Conservation (phyloP, 2,888 invertebrate species). For the Meloe dianella region DNA sequence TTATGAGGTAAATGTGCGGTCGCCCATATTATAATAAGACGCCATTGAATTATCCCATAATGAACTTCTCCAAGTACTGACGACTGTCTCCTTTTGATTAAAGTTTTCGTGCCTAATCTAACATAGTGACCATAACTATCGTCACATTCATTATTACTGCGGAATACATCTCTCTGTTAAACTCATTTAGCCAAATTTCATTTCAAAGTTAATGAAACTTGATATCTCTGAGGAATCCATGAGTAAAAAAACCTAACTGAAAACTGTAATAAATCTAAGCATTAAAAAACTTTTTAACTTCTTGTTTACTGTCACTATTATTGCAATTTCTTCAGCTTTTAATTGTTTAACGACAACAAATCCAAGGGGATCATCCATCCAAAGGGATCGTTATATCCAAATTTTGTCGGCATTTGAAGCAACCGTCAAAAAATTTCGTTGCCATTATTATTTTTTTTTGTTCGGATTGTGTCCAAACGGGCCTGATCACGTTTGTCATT, state of each 20-base stretch:
- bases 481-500: constrained; percentile 5
- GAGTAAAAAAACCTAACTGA: not conserved
- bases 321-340: too few relatives aligned
- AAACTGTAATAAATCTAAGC: not conserved
- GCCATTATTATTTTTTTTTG: not conserved
- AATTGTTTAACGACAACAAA: not conserved
- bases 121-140: constrained; percentile 1
- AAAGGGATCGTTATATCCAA: too few relatives aligned
- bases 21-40: not conserved
- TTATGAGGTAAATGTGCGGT: not conserved
- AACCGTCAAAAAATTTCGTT: not conserved
- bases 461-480: not conserved
- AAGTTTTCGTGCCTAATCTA: not conserved
- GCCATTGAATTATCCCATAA: not conserved
- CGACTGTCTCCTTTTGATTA: not conserved
- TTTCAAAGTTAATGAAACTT: not conserved
- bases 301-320: not conserved
- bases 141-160: not conserved
- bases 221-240: not conserved
- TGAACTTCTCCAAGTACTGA: not conserved
- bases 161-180: not conserved
- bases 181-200: not conserved
- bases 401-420: too few relatives aligned
- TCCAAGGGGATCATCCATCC: not conserved
- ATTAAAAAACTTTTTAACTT: not conserved